Evolutionary conservation across 2,797 vertebrate species (phyloP).

Genomic region (Gorsachius magnificus): DNA sequence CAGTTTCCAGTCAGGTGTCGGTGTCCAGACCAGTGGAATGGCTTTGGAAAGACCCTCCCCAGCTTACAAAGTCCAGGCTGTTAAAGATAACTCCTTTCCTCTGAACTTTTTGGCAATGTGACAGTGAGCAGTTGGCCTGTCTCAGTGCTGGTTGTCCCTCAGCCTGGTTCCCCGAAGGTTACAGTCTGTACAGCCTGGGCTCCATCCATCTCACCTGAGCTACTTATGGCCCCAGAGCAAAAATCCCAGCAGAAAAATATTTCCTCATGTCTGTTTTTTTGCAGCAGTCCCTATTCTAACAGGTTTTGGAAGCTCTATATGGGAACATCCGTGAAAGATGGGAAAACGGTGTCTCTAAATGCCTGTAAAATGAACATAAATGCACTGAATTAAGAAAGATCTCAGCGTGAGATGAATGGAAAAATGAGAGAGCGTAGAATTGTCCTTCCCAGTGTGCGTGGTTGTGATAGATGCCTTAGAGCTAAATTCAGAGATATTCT

Average conservation of each 20-base stretch:
- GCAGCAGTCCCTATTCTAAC: background rate
- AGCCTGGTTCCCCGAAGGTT: background rate
- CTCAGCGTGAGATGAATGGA: background rate
- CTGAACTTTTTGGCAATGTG: background rate
- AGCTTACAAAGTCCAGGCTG: background rate
- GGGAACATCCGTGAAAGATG: background rate
- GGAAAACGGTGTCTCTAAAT: background rate
- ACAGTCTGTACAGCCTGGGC: background rate
- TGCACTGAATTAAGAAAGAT: background rate
- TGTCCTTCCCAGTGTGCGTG: background rate
- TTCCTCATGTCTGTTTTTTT: background rate
- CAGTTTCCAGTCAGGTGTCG: background rate
- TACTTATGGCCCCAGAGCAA: background rate
- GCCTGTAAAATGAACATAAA: conserved; percentile 12
- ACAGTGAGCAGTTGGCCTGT: background rate
- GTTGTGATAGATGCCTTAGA: background rate
- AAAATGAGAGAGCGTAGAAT: background rate
- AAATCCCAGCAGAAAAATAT: background rate
- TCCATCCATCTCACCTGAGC: background rate
- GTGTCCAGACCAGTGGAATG: background rate
- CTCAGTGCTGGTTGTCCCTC: background rate
- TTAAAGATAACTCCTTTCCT: background rate
- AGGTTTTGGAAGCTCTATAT: background rate
- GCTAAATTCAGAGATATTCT: background rate
- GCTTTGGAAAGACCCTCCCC: background rate